Evolutionary conservation across 2,888 invertebrate species (phyloP).

Genomic region (Morpho helenor): DNA sequence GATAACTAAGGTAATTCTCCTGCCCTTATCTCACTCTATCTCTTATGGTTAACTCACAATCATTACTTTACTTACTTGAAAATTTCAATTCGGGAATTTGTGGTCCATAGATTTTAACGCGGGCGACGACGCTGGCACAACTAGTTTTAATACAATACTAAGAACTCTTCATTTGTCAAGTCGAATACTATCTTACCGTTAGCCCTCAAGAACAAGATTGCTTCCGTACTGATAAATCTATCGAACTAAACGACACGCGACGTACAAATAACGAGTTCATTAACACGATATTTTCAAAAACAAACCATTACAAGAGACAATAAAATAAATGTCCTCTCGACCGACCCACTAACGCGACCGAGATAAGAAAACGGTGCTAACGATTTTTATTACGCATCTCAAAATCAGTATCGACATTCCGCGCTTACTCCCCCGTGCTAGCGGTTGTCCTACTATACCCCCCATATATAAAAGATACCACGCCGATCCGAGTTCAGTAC

Average conservation of each 20-base stretch:
- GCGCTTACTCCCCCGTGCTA: conserved; percentile 55
- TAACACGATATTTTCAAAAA: conserved; percentile 32
- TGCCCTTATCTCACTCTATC: too few relatives aligned
- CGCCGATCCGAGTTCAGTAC: conserved; percentile 57
- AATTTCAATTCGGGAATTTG: too few relatives aligned
- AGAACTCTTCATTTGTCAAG: too few relatives aligned
- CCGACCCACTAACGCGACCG: conserved; percentile 60
- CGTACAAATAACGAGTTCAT: conserved; percentile 22
- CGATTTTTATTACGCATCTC: conserved; percentile 65
- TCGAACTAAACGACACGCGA: not conserved
- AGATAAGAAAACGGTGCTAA: conserved; percentile 66
- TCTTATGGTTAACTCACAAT: too few relatives aligned
- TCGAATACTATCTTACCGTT: conserved; percentile 5
- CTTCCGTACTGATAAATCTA: conserved; percentile 1
- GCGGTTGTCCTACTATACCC: conserved; percentile 74
- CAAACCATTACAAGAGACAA: conserved; percentile 50
- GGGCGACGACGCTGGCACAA: too few relatives aligned
- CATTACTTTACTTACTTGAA: too few relatives aligned
- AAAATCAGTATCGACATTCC: conserved; percentile 54
- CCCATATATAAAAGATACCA: conserved; percentile 67
- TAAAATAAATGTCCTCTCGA: conserved; percentile 61
- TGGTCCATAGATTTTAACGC: too few relatives aligned
- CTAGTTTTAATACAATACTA: too few relatives aligned
- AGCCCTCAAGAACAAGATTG: conserved; percentile 9
- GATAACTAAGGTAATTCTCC: too few relatives aligned